Conservation (phyloP, 2,113 vertebrate genomes). For the Sardina pilchardus region DNA sequence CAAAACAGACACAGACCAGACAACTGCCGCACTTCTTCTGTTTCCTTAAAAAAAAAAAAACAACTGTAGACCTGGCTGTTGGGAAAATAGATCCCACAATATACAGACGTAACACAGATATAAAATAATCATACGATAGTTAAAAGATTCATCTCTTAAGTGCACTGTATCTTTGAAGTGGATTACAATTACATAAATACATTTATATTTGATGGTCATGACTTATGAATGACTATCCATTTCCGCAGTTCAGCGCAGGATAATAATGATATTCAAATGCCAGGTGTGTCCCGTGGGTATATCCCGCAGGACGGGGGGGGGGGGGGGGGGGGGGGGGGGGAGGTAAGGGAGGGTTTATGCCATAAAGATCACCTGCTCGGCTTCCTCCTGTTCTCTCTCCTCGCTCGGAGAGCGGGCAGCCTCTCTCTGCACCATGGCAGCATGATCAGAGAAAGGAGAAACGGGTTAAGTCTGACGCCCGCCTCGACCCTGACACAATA, state of each 20-base stretch:
- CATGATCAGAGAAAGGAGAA: constrained; percentile 64
- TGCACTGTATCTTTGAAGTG: neutral
- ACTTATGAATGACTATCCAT: constrained; percentile 2
- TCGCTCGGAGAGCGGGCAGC: constrained; percentile 62
- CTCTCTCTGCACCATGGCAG: constrained; percentile 65
- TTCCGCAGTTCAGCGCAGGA: neutral
- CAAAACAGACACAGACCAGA: neutral
- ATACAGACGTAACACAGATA: neutral
- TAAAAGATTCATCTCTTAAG: constrained; percentile 3
- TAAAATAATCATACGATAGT: neutral
- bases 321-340: constrained; percentile 52
- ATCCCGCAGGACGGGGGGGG: constrained; percentile 41
- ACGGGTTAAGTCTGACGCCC: constrained; percentile 53
- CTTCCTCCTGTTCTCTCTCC: constrained; percentile 61
- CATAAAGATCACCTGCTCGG: constrained; percentile 63
- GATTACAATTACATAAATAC: constrained; percentile 19
- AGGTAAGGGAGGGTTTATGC: constrained; percentile 59
- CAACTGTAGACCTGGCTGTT: neutral
- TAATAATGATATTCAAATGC: neutral
- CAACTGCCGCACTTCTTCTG: neutral
- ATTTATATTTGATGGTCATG: neutral
- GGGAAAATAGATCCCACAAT: neutral
- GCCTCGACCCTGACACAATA: neutral
- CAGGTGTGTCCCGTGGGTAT: constrained; percentile 35
- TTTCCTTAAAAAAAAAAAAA: neutral